Base-by-base conservation (phyloP, 2,113 vertebrate species). In the Triplophysa siluroides region DNA sequence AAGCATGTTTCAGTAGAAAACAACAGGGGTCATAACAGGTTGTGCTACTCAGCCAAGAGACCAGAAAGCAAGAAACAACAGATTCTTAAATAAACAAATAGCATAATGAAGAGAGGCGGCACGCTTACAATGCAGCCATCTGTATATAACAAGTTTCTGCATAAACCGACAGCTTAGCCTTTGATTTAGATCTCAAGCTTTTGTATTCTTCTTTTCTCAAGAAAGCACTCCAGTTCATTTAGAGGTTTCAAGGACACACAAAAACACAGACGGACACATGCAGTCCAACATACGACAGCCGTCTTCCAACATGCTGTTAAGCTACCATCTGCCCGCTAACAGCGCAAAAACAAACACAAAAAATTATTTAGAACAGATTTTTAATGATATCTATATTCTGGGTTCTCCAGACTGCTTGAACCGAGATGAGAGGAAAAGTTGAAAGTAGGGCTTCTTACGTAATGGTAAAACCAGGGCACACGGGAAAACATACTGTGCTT, bases 141-240 rank as follows among this genome's bases (percentile, higher is more conserved):
- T 85, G 78, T 78, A 74, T 78, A 69, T 62, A 66, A 45, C 81
- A 85, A 70, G 54, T 62, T 83, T 80, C 29, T 21, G 66, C 61
- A 63, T 80, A 74, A 83, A 80, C 60, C 50, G 38, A 43, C 68
- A 73, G 63, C 64, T 75, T 78, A 21, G 69, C 58, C 74, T 61
- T 60, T 73, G 62, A 8, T 76, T 62, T 76, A 70, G 33, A 64
- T 62, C 33, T 41, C 3, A 75, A 43, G 47, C 8, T 76, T 76
- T 80, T 26, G 19, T 61, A 38, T 54, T 70, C 58, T 45, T 45
- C 24, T 75, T 54, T 26, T 33, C 38, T 58, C 50, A 29, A 68
- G 45, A 45, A 19, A 52, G 21, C 24, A 19, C 58, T 54, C 47
- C 18, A 5, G 47, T 74, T 9, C 69, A 29, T 47, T 43, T 14